Percentiles rank a stretch among this genome's conserved stretches.
These are phyloP conservation scores for Phytoseiulus persimilis DNA, from an alignment of 2,888 invertebrate species.

Conservation along the genomic window DNA sequence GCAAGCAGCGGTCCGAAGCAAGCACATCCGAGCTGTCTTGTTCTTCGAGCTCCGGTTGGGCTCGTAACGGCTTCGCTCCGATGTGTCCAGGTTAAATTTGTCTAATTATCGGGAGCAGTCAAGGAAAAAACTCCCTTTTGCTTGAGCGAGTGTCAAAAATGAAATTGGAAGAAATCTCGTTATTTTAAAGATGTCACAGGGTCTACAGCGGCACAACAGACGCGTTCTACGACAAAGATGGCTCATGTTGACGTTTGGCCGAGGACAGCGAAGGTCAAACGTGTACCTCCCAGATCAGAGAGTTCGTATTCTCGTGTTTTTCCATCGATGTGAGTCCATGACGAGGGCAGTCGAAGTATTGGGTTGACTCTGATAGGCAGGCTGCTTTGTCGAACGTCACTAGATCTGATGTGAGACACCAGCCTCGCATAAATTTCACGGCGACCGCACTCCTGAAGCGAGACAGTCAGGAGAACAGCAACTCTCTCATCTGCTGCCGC, in stretches of 20 bases:
- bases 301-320: neutral
- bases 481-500: neutral
- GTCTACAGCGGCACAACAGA: neutral
- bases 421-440: constrained; percentile 36
- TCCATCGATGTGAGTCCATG: neutral
- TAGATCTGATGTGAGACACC: constrained; percentile 30
- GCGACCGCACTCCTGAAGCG: constrained; percentile 34
- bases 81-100: neutral
- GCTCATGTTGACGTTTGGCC: neutral
- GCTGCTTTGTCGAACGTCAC: constrained; percentile 7
- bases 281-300: too few species aligned
- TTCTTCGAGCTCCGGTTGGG: too few species aligned
- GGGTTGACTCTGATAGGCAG: neutral
- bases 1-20: too few species aligned
- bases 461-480: constrained; percentile 12
- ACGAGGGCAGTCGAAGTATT: neutral
- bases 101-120: neutral
- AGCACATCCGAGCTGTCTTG: too few species aligned
- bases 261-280: too few species aligned
- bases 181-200: constrained; percentile 35
- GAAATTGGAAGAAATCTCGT: constrained; percentile 39
- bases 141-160: constrained; percentile 34
- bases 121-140: neutral
- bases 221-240: neutral
- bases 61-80: neutral